Conservation (phyloP, 2,888 invertebrate genomes). For the Folsomia manolachei region DNA sequence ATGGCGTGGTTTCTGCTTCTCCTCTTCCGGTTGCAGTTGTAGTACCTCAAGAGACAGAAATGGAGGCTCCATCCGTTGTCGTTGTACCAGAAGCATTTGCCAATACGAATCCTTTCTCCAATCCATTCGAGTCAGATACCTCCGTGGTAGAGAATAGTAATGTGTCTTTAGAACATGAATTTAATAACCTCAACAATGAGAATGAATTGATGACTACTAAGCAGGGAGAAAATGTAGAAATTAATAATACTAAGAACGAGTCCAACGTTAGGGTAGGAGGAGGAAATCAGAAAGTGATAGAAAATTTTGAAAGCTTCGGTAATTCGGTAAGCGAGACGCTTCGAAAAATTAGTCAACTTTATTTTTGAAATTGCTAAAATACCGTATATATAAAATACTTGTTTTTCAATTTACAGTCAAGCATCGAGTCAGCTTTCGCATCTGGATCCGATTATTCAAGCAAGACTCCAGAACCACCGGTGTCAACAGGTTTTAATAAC, state of each 20-base stretch:
- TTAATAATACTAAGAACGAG: conserved; percentile 16
- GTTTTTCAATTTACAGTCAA: too few species aligned
- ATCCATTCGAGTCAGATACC: not conserved
- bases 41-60: not conserved
- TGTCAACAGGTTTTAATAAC: conserved; percentile 12
- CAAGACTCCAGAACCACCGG: conserved; percentile 34
- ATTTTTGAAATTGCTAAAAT: too few species aligned
- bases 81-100: conserved; percentile 2
- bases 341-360: too few species aligned
- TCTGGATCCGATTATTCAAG: conserved; percentile 35
- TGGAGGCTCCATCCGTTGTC: not conserved
- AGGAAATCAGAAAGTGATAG: conserved; percentile 18
- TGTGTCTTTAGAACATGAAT: too few species aligned
- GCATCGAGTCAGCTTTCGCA: conserved; percentile 43
- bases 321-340: too few species aligned
- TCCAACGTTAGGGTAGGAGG: not conserved
- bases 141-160: not conserved
- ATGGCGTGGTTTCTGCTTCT: not conserved
- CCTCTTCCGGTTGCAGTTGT: conserved; percentile 12
- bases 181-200: too few species aligned
- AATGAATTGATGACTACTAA: conserved; percentile 6
- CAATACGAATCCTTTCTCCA: conserved; percentile 5
- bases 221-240: not conserved
- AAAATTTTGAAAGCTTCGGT: conserved; percentile 43
- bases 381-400: too few species aligned